These are phyloP conservation scores for Bugula neritina DNA, from an alignment of 2,888 invertebrate species.

Conservation along the genomic window DNA sequence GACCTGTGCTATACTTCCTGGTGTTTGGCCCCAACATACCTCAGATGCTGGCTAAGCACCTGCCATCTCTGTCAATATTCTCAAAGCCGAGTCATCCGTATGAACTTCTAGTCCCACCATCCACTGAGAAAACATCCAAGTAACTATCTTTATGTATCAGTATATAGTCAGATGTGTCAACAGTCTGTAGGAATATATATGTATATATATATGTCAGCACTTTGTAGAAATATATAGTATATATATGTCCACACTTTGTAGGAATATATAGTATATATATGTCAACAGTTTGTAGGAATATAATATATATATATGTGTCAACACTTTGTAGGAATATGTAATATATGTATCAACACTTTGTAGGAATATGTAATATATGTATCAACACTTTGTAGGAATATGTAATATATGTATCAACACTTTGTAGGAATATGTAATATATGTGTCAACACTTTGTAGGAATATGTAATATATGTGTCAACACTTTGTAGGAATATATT, in stretches of 20 bases:
- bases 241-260: background rate
- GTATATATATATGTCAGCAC: background rate
- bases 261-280: background rate
- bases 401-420: too few relatives aligned
- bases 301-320: background rate
- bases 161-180: background rate
- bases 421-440: too few relatives aligned
- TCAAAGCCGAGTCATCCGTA: background rate
- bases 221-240: background rate
- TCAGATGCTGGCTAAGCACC: background rate
- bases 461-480: too few relatives aligned
- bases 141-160: background rate
- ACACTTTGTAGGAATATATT: too few relatives aligned
- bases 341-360: background rate
- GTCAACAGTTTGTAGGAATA: background rate
- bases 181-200: background rate
- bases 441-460: too few relatives aligned
- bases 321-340: background rate
- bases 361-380: background rate
- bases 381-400: too few relatives aligned
- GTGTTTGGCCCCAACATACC: constrained; percentile 1
- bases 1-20: background rate
- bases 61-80: background rate
- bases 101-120: background rate
- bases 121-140: constrained; percentile 20